Base-by-base conservation (phyloP, 2,797 vertebrate genomes). In the Typhlichthys eigenmanni region DNA sequence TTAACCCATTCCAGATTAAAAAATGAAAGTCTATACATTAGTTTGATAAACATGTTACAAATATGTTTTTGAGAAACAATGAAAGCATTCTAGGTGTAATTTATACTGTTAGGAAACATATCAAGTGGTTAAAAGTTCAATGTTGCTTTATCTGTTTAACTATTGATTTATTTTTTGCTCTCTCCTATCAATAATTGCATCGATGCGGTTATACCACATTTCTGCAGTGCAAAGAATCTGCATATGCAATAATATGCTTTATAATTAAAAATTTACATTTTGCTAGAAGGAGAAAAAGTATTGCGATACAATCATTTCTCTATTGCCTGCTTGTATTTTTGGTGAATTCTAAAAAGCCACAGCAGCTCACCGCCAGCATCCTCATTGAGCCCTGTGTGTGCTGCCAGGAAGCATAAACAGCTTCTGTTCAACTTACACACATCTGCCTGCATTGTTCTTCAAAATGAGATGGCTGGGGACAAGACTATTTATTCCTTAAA, bases 251-350 rank as follows among this genome's bases (percentile, higher is more conserved):
- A 90, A 92, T 91, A 81, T 90, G 87, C 80, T 89, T 90, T 90
- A 88, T 90, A 86, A 89, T 91, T 90, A 92, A 88, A 82, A 85
- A 76, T 68, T 77, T 83, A 83, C 86, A 81, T 80, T 68, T 17
- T 49, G 66, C 82, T 71, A 67, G 76, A 69, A 81, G 86, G 71
- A 8, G 32, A 58, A 8, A 72, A 63, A 66, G 56, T 67, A 58
- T 75, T 54, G 49, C 64, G 74, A 76, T 81, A 12, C 70, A 71
- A 77, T 81, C 68, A 88, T 87, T 86, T 81, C 71, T 62, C 69
- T 13, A 34, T 61, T 79, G 60, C 77, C 66, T 47, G 75, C 73
- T 74, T 64, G 56, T 56, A 10, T 74, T 60, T 69, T 70, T 1
- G 34, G 14, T 9, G 38, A 43, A 43, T 10, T 43, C 38, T 19